Base-by-base conservation (phyloP, 2,113 vertebrate species). In the Struthio camelus region DNA sequence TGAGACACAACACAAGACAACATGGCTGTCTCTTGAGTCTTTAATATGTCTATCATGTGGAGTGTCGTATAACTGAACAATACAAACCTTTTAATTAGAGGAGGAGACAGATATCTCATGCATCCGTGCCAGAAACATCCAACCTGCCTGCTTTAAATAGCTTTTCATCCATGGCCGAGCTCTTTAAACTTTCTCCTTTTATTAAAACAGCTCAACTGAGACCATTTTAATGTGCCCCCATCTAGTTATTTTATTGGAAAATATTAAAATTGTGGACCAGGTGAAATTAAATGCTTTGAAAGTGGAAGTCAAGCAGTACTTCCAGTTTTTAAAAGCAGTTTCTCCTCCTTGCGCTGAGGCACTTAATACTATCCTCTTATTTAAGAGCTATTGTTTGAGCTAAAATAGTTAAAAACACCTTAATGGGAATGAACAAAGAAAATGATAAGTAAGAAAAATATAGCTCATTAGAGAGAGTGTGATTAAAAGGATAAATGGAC, bases 131-230 rank as follows among this genome's bases (percentile, higher is more conserved):
- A 97, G 93, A 94, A 94, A 97, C 95, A 96, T 80, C 89, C 87
- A 95, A 89, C 82, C 53, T 92, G 93, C 85, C 61, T 95, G 72
- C 87, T 96, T 97, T 95, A 96, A 96, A 94, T 95, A 95, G 97
- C 67, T 97, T 97, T 97, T 97, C 94, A 97, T 95, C 96, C 95
- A 96, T 96, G 94, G 95, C 30, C 93, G 73, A 97, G 94, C 92
- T 96, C 94, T 96, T 97, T 97, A 97, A 97, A 96, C 96, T 96
- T 94, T 97, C 85, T 94, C 80, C 88, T 97, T 97, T 97, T 97
- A 97, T 97, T 96, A 97, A 96, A 97, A 96, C 93, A 97, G 95
- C 89, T 97, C 97, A 97, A 90, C 94, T 97, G 96, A 97, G 93
- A 97, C 96, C 82, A 93, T 97, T 96, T 96, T 93, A 96, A 96